Conservation (phyloP, 2,888 invertebrate genomes). For the Polydrusus tereticollis region DNA sequence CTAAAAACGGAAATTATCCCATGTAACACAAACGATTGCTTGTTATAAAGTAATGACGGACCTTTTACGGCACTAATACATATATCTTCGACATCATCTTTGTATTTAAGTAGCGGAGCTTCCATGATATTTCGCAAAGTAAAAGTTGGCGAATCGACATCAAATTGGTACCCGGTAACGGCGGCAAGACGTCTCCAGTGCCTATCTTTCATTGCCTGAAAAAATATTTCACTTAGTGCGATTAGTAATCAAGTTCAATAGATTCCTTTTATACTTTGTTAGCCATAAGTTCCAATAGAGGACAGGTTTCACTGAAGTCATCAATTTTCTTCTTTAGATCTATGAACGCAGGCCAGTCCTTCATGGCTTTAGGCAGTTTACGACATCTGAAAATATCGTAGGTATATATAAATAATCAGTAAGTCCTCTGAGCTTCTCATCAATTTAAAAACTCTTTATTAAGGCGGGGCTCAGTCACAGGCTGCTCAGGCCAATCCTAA, state of each 20-base stretch:
- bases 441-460: no score
- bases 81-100: conserved; percentile 93
- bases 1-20: conserved; percentile 64
- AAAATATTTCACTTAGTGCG: background rate
- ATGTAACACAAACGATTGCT: no score
- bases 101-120: conserved; percentile 84
- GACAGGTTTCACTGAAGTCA: conserved; percentile 90
- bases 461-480: no score
- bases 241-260: background rate
- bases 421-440: no score
- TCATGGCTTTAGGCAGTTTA: conserved; percentile 86
- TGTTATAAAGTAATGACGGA: background rate
- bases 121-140: conserved; percentile 86
- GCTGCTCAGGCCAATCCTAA: no score
- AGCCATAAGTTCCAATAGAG: conserved; percentile 88
- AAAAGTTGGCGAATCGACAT: conserved; percentile 84
- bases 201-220: conserved; percentile 72
- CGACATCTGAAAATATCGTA: conserved; percentile 79
- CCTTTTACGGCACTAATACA: conserved; percentile 88
- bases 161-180: conserved; percentile 76
- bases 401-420: no score
- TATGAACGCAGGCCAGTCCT: conserved; percentile 89
- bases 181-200: conserved; percentile 71
- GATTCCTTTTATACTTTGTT: conserved; percentile 72
- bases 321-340: conserved; percentile 91